Evolutionary conservation across 53 echinoderm and acorn worm genomes (phyloP), one percentile per base, ranked within the genome.

Genomic region (Actinopyga echinites): DNA sequence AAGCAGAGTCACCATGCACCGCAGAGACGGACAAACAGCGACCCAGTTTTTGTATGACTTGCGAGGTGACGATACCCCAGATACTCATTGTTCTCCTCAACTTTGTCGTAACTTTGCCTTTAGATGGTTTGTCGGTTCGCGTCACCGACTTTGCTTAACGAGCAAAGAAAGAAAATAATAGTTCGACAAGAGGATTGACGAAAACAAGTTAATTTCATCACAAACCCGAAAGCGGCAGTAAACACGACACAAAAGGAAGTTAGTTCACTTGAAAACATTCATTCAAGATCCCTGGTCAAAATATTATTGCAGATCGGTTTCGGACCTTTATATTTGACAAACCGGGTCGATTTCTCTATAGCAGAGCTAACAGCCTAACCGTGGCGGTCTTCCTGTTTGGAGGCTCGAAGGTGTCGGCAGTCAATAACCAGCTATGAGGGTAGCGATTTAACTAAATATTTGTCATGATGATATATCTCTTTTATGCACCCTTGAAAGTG

Each of bases 241-340:
- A 71, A 71, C 42, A 71, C 42, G 12, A 40, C 44, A 71, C 71
- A 71, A 71, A 42, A 24, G 71, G 44, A 21, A 71, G 71, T 44
- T 23, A 71, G 26, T 71, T 71, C 42, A 71, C 71, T 71, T 40
- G 71, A 71, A 71, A 38, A 42, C 21, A 29, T 71, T 44, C 31
- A 40, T 71, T 71, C 22, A 71, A 25, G 25, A 23, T 12, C 40
- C 25, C 37, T 71, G 71, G 71, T 71, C 71, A 71, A 71, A 71
- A 71, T 71, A 71, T 71, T 71, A 71, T 71, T 71, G 40, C 71
- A 40, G 43, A 38, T 71, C 71, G 20, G 71, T 71, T 71, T 71
- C 71, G 45, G 43, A 44, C 42, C 44, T 38, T 71, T 71, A 42
- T 71, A 71, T 71, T 42, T 42, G 43, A 12, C 44, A 65, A 71